These are phyloP conservation scores for Thalassophryne amazonica DNA, from an alignment of 2,797 vertebrate species.

Conservation along the genomic window DNA sequence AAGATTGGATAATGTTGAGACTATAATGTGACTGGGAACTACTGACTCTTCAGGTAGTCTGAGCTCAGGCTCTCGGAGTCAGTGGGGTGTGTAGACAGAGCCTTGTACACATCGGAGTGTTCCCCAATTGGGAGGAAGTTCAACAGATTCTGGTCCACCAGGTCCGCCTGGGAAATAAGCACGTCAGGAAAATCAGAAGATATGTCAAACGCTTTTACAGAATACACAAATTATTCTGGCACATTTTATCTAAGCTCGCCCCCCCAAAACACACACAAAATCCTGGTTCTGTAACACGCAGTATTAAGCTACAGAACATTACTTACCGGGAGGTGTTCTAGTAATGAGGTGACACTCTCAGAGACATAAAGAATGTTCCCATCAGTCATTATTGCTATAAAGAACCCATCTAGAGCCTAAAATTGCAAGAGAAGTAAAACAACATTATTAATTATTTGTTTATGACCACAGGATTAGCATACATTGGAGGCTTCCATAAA, in stretches of 20 bases:
- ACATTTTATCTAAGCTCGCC: slow-evolving; percentile 7
- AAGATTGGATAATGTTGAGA: not conserved
- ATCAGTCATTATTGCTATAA: slow-evolving; percentile 98
- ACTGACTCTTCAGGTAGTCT: slow-evolving; percentile 96
- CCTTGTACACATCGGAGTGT: slow-evolving; percentile 95
- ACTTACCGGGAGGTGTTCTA: slow-evolving; percentile 97
- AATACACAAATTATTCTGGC: not conserved
- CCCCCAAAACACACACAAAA: not conserved
- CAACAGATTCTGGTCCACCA: slow-evolving; percentile 98
- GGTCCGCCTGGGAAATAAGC: slow-evolving; percentile 73
- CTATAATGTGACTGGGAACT: slow-evolving; percentile 1
- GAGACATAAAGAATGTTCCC: slow-evolving; percentile 97
- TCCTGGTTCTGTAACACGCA: not conserved
- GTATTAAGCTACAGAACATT: not conserved
- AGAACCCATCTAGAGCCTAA: slow-evolving; percentile 97
- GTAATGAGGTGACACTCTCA: slow-evolving; percentile 93
- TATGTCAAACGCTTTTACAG: not conserved
- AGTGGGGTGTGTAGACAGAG: slow-evolving; percentile 87
- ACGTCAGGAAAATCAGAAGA: not conserved
- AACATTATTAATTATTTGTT: not conserved
- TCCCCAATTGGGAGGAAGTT: slow-evolving; percentile 96
- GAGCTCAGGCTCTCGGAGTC: slow-evolving; percentile 87
- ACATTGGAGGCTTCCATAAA: not conserved
- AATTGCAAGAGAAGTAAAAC: not conserved
- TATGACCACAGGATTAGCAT: not conserved